phyloP scores from a whole-genome alignment of 1,140 invertebrate species.

The Drosophila tristis region DNA sequence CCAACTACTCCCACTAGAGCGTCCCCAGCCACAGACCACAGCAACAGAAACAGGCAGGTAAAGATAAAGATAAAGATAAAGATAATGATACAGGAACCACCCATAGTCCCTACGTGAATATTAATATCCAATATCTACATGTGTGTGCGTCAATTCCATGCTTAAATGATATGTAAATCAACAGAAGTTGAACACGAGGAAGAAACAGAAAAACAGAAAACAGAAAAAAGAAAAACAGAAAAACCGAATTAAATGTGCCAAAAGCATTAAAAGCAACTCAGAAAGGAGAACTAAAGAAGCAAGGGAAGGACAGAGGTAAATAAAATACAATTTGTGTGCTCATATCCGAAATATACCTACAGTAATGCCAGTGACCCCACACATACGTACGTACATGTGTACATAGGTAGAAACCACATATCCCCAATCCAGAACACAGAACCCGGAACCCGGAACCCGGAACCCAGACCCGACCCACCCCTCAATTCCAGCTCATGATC shows the following conservation, averaged over 20 bases:
- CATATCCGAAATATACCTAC: slow-evolving; percentile 31
- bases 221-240: background rate
- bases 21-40: slow-evolving; percentile 15
- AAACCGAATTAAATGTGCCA: slow-evolving; percentile 47
- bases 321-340: slow-evolving; percentile 29
- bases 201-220: slow-evolving; percentile 5
- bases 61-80: background rate
- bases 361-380: slow-evolving; percentile 26
- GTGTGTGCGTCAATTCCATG: slow-evolving; percentile 51
- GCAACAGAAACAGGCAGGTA: slow-evolving; percentile 8
- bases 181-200: slow-evolving; percentile 41
- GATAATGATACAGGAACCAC: background rate
- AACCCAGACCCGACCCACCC: background rate
- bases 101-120: slow-evolving; percentile 17
- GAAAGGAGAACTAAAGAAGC: slow-evolving; percentile 5
- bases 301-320: slow-evolving; percentile 28
- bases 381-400: background rate
- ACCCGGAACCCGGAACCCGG: slow-evolving; percentile 1
- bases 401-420: slow-evolving; percentile 42
- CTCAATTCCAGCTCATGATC: background rate
- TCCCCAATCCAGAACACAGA: background rate
- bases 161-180: slow-evolving; percentile 49
- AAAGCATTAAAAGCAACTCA: slow-evolving; percentile 50
- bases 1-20: background rate
- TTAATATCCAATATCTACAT: too few relatives aligned